Evolutionary conservation across 2,888 invertebrate species (phyloP).

Genomic region (Aphodius granarius): DNA sequence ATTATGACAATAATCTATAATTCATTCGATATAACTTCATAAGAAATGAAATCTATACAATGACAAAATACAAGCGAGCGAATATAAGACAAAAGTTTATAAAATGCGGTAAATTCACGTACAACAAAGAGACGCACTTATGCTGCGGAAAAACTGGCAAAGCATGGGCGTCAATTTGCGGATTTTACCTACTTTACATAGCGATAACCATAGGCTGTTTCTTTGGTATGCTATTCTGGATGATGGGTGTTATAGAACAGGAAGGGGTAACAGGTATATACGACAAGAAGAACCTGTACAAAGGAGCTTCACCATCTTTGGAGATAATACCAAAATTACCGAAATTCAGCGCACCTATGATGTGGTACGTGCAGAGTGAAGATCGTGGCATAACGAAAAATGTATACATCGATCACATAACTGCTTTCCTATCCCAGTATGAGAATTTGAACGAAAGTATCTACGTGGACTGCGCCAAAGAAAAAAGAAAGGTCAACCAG

Average conservation of each 20-base stretch:
- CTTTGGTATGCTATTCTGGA: not conserved
- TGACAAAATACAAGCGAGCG: not conserved
- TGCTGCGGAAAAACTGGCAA: not conserved
- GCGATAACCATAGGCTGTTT: not conserved
- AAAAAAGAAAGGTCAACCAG: not conserved
- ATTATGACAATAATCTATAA: too few species aligned
- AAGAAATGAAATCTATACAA: not conserved
- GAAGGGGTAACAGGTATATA: not conserved
- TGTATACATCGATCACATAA: constrained; percentile 14
- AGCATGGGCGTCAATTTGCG: not conserved
- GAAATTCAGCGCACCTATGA: not conserved
- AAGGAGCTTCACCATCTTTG: not conserved
- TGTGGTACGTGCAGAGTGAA: not conserved
- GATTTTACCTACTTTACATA: not conserved
- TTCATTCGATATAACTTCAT: too few species aligned
- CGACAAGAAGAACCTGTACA: not conserved
- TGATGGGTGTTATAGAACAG: not conserved
- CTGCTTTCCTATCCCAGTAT: constrained; percentile 13
- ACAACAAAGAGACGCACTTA: not conserved
- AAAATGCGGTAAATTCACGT: not conserved
- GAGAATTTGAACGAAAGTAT: constrained; percentile 12
- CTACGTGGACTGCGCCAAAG: constrained; percentile 21
- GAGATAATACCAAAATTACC: constrained; percentile 1
- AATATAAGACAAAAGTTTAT: not conserved
- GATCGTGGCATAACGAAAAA: not conserved